These are phyloP conservation scores for Parapristionchus giblindavisi DNA, from an alignment of 2,888 invertebrate species.

Conservation along the genomic window DNA sequence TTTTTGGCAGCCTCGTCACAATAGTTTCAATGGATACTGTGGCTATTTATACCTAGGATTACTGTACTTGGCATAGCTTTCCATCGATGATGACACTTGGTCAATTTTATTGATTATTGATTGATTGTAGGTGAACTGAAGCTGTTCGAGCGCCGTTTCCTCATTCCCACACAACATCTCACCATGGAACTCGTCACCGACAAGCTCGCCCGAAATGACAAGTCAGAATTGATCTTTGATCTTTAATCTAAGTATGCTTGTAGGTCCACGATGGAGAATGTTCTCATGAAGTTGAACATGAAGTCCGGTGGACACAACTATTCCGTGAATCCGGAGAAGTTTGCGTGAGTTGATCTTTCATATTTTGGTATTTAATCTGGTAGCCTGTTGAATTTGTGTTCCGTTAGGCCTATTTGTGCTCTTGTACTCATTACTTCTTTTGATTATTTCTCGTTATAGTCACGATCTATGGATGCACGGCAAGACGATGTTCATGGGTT, in stretches of 20 bases:
- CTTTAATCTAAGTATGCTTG: not conserved
- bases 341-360: conserved; percentile 9
- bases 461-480: conserved; percentile 26
- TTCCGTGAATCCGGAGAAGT: conserved; percentile 30
- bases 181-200: not conserved
- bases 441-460: too few species aligned
- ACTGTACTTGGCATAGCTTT: too few species aligned
- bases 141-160: conserved; percentile 22
- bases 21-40: too few species aligned
- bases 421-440: too few species aligned
- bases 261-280: conserved; percentile 31
- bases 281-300: conserved; percentile 25
- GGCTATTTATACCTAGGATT: too few species aligned
- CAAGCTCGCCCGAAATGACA: not conserved
- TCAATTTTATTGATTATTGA: too few species aligned
- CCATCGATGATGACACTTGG: too few species aligned
- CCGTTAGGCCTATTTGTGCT: too few species aligned
- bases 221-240: not conserved
- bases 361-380: not conserved
- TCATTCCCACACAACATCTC: conserved; percentile 20
- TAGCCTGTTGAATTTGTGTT: not conserved
- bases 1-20: too few species aligned
- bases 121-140: conserved; percentile 34
- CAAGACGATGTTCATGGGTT: conserved; percentile 32
- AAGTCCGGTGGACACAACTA: conserved; percentile 32